phyloP scores from a whole-genome alignment of 2,888 invertebrate species.

The Dryadula phaetusa region DNA sequence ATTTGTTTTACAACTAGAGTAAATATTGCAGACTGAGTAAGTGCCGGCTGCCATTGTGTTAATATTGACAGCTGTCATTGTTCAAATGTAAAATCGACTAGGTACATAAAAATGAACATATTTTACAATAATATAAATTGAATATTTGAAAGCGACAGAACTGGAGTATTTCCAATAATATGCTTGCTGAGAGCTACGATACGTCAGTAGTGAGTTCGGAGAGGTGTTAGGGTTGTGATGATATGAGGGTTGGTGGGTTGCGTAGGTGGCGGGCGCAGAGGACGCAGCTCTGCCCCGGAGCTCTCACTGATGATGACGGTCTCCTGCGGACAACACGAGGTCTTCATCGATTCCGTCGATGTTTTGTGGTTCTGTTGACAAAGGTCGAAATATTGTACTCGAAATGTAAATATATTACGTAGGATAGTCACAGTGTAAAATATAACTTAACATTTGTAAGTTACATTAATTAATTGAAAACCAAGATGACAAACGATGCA shows the following conservation, averaged over 20 bases:
- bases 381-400: background rate
- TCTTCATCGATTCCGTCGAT: constrained; percentile 75
- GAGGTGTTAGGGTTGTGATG: constrained; percentile 38
- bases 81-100: background rate
- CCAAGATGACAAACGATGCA: too few relatives aligned
- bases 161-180: background rate
- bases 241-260: constrained; percentile 43
- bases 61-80: background rate
- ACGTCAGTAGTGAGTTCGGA: background rate
- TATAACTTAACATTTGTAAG: too few relatives aligned
- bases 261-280: constrained; percentile 55
- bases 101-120: background rate
- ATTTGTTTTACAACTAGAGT: background rate
- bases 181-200: background rate
- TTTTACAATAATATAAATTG: background rate
- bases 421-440: background rate
- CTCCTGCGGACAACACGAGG: constrained; percentile 75
- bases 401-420: background rate
- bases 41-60: background rate
- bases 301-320: constrained; percentile 70
- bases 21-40: background rate
- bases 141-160: background rate
- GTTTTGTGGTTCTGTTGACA: constrained; percentile 70
- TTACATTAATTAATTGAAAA: too few relatives aligned
- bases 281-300: constrained; percentile 69